Percentiles rank a stretch among this genome's conserved stretches.
Evolutionary conservation across 2,888 invertebrate genomes (phyloP).

Genomic region (Lissocephala sabroskyi): DNA sequence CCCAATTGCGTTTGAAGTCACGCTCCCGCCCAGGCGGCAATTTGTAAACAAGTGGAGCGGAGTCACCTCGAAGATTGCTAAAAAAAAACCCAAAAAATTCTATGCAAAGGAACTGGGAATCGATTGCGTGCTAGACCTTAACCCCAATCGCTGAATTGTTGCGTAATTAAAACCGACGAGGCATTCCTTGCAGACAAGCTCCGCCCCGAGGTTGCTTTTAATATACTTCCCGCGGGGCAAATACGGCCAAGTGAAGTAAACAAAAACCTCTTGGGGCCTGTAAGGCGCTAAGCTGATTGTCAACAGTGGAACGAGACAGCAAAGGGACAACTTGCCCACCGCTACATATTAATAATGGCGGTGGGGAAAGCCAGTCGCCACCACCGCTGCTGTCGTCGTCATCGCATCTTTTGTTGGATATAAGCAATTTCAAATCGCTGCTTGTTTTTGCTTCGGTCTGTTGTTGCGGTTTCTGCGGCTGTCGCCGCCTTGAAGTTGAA

Average conservation of each 20-base stretch:
- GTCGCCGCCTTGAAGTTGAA: too few species aligned
- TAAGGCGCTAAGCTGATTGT: slow-evolving; percentile 25
- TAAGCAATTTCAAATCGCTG: slow-evolving; percentile 10
- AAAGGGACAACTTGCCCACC: slow-evolving; percentile 1
- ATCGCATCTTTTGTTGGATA: not conserved
- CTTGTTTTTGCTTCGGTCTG: not conserved
- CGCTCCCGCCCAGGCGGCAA: not conserved
- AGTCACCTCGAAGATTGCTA: too few species aligned
- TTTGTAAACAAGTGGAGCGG: slow-evolving; percentile 40
- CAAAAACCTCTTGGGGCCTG: not conserved
- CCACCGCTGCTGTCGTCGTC: not conserved
- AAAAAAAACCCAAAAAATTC: slow-evolving; percentile 16
- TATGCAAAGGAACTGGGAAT: slow-evolving; percentile 42
- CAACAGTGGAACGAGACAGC: not conserved
- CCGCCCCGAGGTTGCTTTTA: not conserved
- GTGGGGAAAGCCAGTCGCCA: not conserved
- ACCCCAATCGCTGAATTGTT: slow-evolving; percentile 17
- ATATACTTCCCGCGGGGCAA: slow-evolving; percentile 1
- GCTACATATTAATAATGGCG: slow-evolving; percentile 2
- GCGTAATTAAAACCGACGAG: slow-evolving; percentile 56
- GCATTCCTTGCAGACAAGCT: slow-evolving; percentile 29
- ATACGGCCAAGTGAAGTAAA: slow-evolving; percentile 12
- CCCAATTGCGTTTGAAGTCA: too few species aligned
- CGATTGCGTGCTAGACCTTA: slow-evolving; percentile 55
- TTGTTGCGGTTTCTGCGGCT: too few species aligned